Evolutionary conservation across 1,140 invertebrate species (phyloP), one percentile per base, ranked within the genome.

Genomic region (Drosophila athabasca): DNA sequence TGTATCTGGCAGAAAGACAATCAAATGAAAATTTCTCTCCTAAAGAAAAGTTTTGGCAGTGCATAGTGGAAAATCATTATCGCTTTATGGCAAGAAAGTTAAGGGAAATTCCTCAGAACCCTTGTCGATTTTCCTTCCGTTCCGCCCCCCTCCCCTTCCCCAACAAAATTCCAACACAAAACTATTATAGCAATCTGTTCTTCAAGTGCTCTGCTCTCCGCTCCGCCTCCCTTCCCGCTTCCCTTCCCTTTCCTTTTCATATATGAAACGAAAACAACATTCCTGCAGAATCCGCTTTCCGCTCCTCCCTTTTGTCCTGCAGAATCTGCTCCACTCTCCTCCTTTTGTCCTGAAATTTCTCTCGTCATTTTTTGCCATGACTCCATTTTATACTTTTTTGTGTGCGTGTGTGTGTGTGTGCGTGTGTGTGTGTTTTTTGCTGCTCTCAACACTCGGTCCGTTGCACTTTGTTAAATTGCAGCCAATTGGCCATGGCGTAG

Each of bases 381-480:
- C 72, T 53, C 50, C 49, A 50, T 60, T 52, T 65, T 35, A 46
- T 35, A 46, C 50, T 52, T 62, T 51, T 51, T 70, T 73, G 48
- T 65, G 46, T 73, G 54, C 52, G 15, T 46, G 19, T 73, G 48
- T 65, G 46, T 73, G 54, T 61, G 15, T 46, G 19, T 44, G 67
- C 43, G 57, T 58, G 15, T 61, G 19, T 35, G 6, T 24, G 39
- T 45, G 44, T 29, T 49, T 59, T 19, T 22, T 26, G 26, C 46
- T 58, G 45, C 19, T 50, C 15, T 71, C 72, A 52, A 31, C 72
- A 64, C 55, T 79, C 76, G 83, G 67, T 88, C 66, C 76, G 69
- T 62, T 90, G 87, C 87, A 90, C 83, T 90, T 90, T 83, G 79
- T 80, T 90, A 84, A 83, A 90, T 90, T 90, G 88, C 89, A 90